Base-by-base conservation (phyloP, 2,888 invertebrate genomes). In the Synergus gifuensis region DNA sequence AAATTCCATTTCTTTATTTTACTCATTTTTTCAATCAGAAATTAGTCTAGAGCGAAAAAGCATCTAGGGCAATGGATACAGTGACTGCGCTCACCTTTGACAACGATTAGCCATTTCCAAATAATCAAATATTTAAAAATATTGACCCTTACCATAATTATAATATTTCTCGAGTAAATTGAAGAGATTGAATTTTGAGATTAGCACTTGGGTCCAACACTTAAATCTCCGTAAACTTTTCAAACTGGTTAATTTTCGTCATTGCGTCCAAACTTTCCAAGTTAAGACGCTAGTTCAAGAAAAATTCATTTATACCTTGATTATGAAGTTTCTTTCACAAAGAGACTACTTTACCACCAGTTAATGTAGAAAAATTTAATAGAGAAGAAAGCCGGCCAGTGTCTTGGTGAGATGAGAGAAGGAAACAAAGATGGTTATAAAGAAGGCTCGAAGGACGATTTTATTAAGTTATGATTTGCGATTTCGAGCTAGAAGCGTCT, bases 401-500 rank as follows among this genome's bases (percentile, higher is more conserved):
- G n/a, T 40, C n/a, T n/a, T 54, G 11, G 14, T 36, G 54, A 54
- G 54, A 54, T 44, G 77, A 49, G 63, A 77, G 14, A 77, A 77
- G 64, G 63, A 77, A 46, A 49, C 18, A 49, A 49, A 63, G 67
- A 67, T 73, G 49, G 40, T 60, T 42, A 22, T n/a, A 58, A 44
- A 54, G 80, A 78, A 77, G 81, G 82, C 82, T 81, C 81, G 83
- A 82, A 79, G 81, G 80, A 79, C 81, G 85, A 85, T 77, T 83
- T 66, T 79, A 80, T 78, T 73, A 73, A 73, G 54, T 73, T 73
- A 54, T 40, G 9, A 44, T 54, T 79, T 62, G 66, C 66, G 76
- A 63, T 67, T 79, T 22, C 66, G 64, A 42, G 54, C 85, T 87
- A 90, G 85, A 90, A 89, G 84, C 90, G 91, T 87, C 90, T 88